Conservation (phyloP, 2,797 vertebrate species). For the Dromococcyx pavoninus region DNA sequence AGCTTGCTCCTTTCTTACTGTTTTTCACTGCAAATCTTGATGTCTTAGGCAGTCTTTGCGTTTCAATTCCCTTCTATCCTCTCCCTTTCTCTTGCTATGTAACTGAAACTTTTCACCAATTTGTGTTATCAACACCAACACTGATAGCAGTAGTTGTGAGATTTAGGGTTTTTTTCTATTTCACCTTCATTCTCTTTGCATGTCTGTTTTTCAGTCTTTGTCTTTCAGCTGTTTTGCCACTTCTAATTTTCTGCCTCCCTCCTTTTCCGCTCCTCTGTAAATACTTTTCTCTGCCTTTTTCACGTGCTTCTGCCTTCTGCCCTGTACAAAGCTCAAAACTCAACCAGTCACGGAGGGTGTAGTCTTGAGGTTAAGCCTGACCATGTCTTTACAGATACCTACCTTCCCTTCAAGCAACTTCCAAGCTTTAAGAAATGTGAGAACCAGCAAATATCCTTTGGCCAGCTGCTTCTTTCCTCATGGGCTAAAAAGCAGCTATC, state of each 20-base stretch:
- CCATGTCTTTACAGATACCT: neutral
- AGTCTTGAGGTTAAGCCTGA: neutral
- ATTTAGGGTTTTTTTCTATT: neutral
- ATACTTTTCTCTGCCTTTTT: neutral
- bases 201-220: neutral
- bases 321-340: neutral
- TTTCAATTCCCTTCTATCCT: neutral
- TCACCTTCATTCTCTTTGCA: neutral
- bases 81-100: neutral
- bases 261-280: neutral
- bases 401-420: neutral
- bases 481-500: neutral
- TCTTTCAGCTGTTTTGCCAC: neutral
- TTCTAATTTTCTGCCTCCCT: neutral
- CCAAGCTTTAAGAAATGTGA: neutral
- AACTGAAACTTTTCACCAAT: neutral
- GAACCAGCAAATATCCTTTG: neutral
- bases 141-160: neutral
- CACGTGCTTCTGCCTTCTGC: neutral
- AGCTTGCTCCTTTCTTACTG: neutral
- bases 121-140: neutral
- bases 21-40: neutral
- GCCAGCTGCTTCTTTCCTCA: neutral
- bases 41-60: neutral
- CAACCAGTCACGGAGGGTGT: neutral